Conservation (phyloP, 2,113 vertebrate species). For the Catharus minimus region DNA sequence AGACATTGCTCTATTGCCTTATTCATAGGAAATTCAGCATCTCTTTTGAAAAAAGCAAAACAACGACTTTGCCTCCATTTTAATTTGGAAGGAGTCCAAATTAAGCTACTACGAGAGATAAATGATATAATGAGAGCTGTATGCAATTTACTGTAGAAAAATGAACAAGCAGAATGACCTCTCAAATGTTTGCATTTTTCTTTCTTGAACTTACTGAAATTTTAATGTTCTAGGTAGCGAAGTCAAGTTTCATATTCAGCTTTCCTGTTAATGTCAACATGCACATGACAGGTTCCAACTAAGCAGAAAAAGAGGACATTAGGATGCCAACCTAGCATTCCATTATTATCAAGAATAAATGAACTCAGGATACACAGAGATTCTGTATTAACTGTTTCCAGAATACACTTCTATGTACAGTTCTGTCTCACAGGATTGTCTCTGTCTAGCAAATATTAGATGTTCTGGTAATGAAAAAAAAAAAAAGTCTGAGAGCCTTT, state of each 20-base stretch:
- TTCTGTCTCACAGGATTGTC: not conserved
- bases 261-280: conserved; percentile 51
- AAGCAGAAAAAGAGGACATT: conserved; percentile 69
- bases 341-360: conserved; percentile 58
- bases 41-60: conserved; percentile 54
- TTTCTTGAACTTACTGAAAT: conserved; percentile 59
- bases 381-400: conserved; percentile 31
- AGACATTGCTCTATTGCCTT: conserved; percentile 27
- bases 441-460: not conserved
- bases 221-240: conserved; percentile 58
- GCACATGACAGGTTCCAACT: conserved; percentile 64
- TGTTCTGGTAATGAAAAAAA: not conserved
- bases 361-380: conserved; percentile 24
- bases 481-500: not conserved
- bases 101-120: conserved; percentile 59
- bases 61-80: conserved; percentile 44
- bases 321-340: conserved; percentile 18
- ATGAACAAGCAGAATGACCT: conserved; percentile 41
- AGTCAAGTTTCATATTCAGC: conserved; percentile 64
- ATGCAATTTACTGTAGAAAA: conserved; percentile 41
- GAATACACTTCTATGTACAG: not conserved
- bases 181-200: conserved; percentile 40
- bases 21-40: conserved; percentile 46
- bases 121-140: conserved; percentile 33
- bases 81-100: conserved; percentile 67